A percentile compares a stretch with the other conserved stretches of the same genome.
phyloP scores from a whole-genome alignment of 2,888 invertebrate species.

The Conistra vaccinii region DNA sequence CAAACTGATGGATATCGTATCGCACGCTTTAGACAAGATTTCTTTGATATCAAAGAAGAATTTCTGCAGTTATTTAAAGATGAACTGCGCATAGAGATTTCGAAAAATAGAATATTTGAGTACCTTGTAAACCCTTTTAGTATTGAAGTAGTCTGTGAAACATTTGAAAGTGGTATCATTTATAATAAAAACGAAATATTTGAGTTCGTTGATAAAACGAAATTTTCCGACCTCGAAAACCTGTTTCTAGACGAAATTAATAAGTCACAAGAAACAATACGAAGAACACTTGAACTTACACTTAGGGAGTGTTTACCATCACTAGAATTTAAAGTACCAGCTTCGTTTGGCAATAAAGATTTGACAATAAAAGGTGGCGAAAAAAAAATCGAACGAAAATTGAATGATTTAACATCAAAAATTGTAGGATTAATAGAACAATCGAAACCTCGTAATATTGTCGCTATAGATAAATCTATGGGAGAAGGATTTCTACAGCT shows the following conservation, averaged over 20 bases:
- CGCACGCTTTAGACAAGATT: not conserved
- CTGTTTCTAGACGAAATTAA: slow-evolving; percentile 16
- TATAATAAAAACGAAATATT: slow-evolving; percentile 29
- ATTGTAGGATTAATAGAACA: slow-evolving; percentile 14
- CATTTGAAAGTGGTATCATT: too few species aligned
- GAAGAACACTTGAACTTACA: not conserved
- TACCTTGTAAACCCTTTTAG: too few species aligned
- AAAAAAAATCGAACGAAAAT: slow-evolving; percentile 28
- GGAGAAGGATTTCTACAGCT: slow-evolving; percentile 17
- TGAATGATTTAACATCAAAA: slow-evolving; percentile 18
- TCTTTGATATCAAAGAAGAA: slow-evolving; percentile 4
- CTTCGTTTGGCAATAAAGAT: slow-evolving; percentile 54
- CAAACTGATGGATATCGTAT: not conserved
- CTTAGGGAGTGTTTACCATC: slow-evolving; percentile 1
- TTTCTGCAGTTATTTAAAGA: slow-evolving; percentile 28
- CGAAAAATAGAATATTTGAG: slow-evolving; percentile 12
- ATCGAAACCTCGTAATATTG: not conserved
- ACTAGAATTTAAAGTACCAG: slow-evolving; percentile 6
- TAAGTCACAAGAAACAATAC: not conserved
- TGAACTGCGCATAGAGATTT: slow-evolving; percentile 23
- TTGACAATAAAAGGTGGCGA: slow-evolving; percentile 34
- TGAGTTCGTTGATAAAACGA: slow-evolving; percentile 18
- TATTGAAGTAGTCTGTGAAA: too few species aligned
- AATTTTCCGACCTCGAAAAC: not conserved
- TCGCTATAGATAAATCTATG: slow-evolving; percentile 31